A percentile compares a stretch with the other conserved stretches of the same genome.
Conservation (phyloP, 2,888 invertebrate genomes). For the Trissolcus brochymenae region DNA sequence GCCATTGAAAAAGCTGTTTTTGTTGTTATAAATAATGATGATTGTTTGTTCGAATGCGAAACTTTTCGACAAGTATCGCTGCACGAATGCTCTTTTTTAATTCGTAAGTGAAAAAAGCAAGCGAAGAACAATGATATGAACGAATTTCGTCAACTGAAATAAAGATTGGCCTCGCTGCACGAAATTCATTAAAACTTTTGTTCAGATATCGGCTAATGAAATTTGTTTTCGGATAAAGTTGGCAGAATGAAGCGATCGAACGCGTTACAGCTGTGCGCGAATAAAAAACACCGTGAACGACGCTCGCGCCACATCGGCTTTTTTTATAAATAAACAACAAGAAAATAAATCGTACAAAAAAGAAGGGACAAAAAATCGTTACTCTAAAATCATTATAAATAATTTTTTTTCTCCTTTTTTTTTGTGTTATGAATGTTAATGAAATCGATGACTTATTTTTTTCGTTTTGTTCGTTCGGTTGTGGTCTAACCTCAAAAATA, state of each 20-base stretch:
- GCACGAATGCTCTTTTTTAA: too few relatives aligned
- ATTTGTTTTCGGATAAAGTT: constrained; percentile 42
- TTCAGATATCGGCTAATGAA: constrained; percentile 37
- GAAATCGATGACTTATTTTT: too few relatives aligned
- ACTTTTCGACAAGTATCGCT: too few relatives aligned
- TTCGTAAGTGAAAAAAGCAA: too few relatives aligned
- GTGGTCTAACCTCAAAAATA: too few relatives aligned
- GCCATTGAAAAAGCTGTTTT: too few relatives aligned
- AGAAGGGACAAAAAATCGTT: not conserved
- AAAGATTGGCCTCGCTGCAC: constrained; percentile 5
- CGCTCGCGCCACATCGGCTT: not conserved
- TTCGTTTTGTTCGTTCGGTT: not conserved
- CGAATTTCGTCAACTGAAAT: constrained; percentile 13
- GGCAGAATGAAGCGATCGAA: constrained; percentile 33
- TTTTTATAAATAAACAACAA: not conserved
- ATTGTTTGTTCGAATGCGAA: too few relatives aligned
- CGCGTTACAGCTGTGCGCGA: constrained; percentile 27
- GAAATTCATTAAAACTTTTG: constrained; percentile 45
- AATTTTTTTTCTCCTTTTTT: not conserved
- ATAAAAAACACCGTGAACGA: constrained; percentile 12
- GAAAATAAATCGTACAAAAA: not conserved
- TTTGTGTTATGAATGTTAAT: too few relatives aligned
- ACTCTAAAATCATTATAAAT: not conserved
- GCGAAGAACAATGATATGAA: constrained; percentile 8
- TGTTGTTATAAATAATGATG: too few relatives aligned